Percentiles rank a stretch among this genome's conserved stretches.
Conservation (phyloP, 2,797 vertebrate species). For the Dermochelys coriacea region DNA sequence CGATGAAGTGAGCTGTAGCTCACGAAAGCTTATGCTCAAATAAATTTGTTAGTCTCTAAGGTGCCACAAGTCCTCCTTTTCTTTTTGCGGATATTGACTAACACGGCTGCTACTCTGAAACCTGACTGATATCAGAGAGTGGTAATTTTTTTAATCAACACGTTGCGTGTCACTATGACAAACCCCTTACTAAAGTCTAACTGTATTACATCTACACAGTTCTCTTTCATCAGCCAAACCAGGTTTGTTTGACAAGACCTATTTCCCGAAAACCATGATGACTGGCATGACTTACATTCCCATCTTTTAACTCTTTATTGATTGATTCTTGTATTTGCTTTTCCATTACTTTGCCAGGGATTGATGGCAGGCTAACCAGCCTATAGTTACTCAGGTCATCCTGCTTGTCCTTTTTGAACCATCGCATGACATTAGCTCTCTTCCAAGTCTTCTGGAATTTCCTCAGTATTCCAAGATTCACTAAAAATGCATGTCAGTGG, state of each 20-base stretch:
- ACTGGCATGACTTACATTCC: neutral
- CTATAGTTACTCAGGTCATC: constrained; percentile 10
- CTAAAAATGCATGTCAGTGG: constrained; percentile 15
- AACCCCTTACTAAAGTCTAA: neutral
- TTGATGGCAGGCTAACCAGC: neutral
- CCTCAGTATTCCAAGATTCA: neutral
- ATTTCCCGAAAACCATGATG: neutral
- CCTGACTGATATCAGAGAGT: neutral
- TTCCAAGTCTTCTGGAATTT: constrained; percentile 9
- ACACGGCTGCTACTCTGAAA: no score
- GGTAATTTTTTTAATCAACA: neutral
- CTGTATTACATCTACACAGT: no score
- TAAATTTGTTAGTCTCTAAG: no score
- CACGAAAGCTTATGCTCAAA: no score
- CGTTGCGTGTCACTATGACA: neutral
- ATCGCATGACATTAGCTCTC: neutral
- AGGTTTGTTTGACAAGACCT: neutral
- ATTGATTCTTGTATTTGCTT: neutral
- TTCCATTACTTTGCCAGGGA: constrained; percentile 9
- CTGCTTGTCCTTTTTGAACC: constrained; percentile 12
- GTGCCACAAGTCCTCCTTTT: no score
- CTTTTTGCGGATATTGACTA: no score
- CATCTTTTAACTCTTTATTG: constrained; percentile 1
- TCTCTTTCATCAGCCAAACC: neutral
- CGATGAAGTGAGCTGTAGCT: no score